phyloP scores from a whole-genome alignment of 2,113 vertebrate genomes.

The Nycticryphes semicollaris region DNA sequence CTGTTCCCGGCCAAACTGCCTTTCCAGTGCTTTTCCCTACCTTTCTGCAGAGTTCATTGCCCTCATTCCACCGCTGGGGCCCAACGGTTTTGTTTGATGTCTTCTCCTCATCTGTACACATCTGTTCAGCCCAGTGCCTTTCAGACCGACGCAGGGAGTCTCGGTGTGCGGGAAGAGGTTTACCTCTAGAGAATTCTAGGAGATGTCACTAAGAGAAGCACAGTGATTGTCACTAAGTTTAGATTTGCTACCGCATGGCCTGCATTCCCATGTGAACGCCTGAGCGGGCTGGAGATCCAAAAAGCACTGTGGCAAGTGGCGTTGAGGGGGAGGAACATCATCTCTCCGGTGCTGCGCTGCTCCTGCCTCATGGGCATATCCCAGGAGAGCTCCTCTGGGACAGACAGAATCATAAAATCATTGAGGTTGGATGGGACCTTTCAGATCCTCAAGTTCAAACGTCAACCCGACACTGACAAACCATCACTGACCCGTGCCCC shows the following conservation, averaged over 20 bases:
- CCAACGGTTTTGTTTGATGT: background rate
- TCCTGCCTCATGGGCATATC: background rate
- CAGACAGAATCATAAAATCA: background rate
- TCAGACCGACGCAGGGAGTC: background rate
- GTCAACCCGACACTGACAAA: background rate
- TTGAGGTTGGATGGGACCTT: background rate
- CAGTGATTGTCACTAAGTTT: background rate
- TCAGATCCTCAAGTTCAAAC: background rate
- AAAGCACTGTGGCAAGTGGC: background rate
- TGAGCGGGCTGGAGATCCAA: background rate
- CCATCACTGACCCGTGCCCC: background rate
- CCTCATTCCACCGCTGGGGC: conserved; percentile 15
- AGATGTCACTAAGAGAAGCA: background rate
- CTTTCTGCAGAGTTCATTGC: conserved; percentile 43
- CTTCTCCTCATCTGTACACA: background rate
- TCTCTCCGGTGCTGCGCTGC: fast-evolving
- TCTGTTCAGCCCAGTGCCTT: background rate
- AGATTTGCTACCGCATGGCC: background rate
- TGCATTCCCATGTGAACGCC: background rate
- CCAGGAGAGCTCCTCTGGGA: background rate
- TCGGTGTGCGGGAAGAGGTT: background rate
- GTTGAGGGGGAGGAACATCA: background rate
- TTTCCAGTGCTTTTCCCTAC: conserved; percentile 37
- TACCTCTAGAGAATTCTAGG: background rate
- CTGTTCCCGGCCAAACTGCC: conserved; percentile 41